Conservation (phyloP, 2,113 vertebrate species). For the Aphelocoma coerulescens region DNA sequence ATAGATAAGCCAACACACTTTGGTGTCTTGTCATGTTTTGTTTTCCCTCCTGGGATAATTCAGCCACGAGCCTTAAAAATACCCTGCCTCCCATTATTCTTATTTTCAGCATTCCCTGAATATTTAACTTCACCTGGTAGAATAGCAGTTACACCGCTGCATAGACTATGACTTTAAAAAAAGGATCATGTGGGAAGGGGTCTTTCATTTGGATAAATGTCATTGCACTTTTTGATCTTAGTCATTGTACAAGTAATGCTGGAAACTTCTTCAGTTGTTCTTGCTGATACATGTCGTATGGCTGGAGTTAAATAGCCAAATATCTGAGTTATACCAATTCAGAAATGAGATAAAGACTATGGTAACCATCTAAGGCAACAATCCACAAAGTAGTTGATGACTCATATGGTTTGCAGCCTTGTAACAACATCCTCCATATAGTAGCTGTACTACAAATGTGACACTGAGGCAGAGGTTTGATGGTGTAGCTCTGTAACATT, state of each 20-base stretch:
- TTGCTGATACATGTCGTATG: not conserved
- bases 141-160: not conserved
- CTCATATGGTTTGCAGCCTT: not conserved
- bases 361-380: not conserved
- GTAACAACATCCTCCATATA: not conserved
- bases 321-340: not conserved
- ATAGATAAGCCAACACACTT: slow-evolving; percentile 17
- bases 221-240: not conserved
- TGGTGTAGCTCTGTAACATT: not conserved
- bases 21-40: slow-evolving; percentile 43
- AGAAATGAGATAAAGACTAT: not conserved
- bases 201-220: not conserved
- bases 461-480: not conserved
- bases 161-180: not conserved
- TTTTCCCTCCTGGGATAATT: slow-evolving; percentile 11
- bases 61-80: slow-evolving; percentile 20
- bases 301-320: not conserved
- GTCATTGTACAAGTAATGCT: not conserved
- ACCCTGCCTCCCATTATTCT: not conserved
- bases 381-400: not conserved
- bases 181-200: not conserved
- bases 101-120: not conserved
- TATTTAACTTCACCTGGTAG: not conserved
- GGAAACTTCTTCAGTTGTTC: not conserved
- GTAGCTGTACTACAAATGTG: not conserved